These are phyloP conservation scores for Hippocampus mohnikei DNA, from an alignment of 2,113 vertebrate species.

Conservation along the genomic window DNA sequence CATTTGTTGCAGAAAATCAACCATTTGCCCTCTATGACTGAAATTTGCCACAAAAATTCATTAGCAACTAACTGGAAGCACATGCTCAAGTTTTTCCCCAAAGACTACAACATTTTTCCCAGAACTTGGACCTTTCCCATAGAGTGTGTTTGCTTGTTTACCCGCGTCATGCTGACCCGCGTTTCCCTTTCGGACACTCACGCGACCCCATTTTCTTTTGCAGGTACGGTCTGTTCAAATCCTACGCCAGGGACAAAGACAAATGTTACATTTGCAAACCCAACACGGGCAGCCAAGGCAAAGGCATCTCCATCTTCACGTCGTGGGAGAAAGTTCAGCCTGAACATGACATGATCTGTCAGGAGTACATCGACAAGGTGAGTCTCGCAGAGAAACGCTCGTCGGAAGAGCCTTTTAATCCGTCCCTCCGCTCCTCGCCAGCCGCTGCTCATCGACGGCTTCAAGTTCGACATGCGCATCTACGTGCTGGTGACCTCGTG, in stretches of 20 bases:
- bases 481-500: conserved; percentile 10
- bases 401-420: no score
- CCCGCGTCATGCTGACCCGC: background rate
- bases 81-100: conserved; percentile 10
- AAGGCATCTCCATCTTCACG: conserved; percentile 10
- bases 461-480: conserved; percentile 9
- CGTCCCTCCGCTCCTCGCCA: background rate
- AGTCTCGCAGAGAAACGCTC: background rate
- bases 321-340: conserved; percentile 7
- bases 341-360: conserved; percentile 4
- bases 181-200: background rate
- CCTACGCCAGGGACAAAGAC: conserved; percentile 8
- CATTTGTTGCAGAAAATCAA: conserved; percentile 11
- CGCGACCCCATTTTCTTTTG: background rate
- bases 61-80: conserved; percentile 10
- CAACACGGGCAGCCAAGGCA: conserved; percentile 6
- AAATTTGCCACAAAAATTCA: conserved; percentile 12
- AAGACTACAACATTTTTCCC: conserved; percentile 14
- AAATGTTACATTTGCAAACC: conserved; percentile 11
- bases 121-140: conserved; percentile 8
- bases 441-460: conserved; percentile 10
- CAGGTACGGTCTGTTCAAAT: conserved; percentile 6
- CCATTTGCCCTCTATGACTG: conserved; percentile 12
- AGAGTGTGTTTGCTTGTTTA: conserved; percentile 2
- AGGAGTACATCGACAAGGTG: conserved; percentile 9